Base-by-base conservation (phyloP, 2,888 invertebrate genomes). In the Torymus aiolomorphi region DNA sequence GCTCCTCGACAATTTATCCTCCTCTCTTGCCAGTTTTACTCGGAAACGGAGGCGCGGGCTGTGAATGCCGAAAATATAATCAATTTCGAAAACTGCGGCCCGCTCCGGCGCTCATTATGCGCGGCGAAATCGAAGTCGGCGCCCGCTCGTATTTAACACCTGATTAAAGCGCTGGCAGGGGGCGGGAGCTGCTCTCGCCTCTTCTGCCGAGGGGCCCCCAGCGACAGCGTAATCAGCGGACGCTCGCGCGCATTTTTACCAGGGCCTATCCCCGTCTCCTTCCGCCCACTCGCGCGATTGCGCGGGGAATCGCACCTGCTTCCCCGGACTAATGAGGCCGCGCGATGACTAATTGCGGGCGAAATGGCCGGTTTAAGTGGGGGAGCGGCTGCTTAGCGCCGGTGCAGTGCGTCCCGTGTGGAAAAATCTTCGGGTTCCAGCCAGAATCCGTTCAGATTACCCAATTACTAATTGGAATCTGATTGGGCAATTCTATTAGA, bases 181-280 rank as follows among this genome's bases (percentile, higher is more conserved):
- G 80, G 82, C 76, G 84, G 84, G 84, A 85, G 86, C 86, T 86
- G 88, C 88, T 82, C 82, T 84, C 80, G 78, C 82, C 82, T 78
- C 81, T 80, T 76, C 81, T 80, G 80, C 82, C 82, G 65, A 52
- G 79, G n/a, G 57, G 87, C 88, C 86, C 76, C 85, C 85, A 88
- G 89, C 89, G 89, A 89, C 89, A 88, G 88, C 87, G 88, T 89
- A 89, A 89, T 89, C 89, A 89, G 87, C 88, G 85, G 88, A 86
- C n/a, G n/a, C n/a, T n/a, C n/a, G 88, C 87, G 86, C 87, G 88
- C 88, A 88, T 78, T 80, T 80, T 73, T 66, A 70, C 66, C 20
- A 24, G 49, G 12, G 0, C 20, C 63, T 12, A 12, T 10, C 42
- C 54, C 49, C 42, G 24, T 49, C 5, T 10, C 14, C 49, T 70